phyloP scores from a whole-genome alignment of 1,140 invertebrate species.

The Pteromalus puparum region DNA sequence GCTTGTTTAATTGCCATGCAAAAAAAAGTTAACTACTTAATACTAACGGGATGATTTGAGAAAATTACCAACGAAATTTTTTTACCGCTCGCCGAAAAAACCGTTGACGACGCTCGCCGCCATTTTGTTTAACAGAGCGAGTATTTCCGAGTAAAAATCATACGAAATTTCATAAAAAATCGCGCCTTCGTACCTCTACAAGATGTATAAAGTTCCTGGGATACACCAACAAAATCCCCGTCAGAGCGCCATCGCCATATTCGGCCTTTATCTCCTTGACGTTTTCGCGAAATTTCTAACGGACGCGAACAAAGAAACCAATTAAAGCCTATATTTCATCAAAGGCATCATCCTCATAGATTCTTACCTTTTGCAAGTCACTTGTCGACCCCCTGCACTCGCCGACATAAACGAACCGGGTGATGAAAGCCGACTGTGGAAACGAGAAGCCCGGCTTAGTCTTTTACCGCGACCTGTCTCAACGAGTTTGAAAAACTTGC shows the following conservation, averaged over 20 bases:
- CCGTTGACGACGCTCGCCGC: too few relatives aligned
- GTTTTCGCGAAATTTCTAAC: background rate
- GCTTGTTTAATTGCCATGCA: too few relatives aligned
- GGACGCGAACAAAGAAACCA: background rate
- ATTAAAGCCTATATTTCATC: background rate
- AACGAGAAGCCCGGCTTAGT: conserved; percentile 6
- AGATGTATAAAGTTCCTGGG: conserved; percentile 59
- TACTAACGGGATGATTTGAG: too few relatives aligned
- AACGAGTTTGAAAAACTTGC: background rate
- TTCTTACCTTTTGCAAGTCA: conserved; percentile 55
- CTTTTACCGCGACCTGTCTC: background rate
- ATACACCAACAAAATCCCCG: conserved; percentile 61
- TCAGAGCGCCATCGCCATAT: conserved; percentile 47
- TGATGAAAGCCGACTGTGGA: conserved; percentile 55
- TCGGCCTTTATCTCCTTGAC: conserved; percentile 53
- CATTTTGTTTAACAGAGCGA: background rate
- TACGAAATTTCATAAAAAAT: too few relatives aligned
- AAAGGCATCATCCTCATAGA: background rate
- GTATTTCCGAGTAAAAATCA: background rate
- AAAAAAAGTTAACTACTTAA: too few relatives aligned
- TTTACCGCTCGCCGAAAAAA: too few relatives aligned
- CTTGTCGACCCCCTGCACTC: conserved; percentile 49
- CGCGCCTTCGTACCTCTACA: conserved; percentile 56
- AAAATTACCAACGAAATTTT: too few relatives aligned
- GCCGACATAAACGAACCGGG: conserved; percentile 60